Evolutionary conservation across 2,797 vertebrate genomes (phyloP), one percentile per base, ranked within the genome.

Genomic region (Nannoperca australis): DNA sequence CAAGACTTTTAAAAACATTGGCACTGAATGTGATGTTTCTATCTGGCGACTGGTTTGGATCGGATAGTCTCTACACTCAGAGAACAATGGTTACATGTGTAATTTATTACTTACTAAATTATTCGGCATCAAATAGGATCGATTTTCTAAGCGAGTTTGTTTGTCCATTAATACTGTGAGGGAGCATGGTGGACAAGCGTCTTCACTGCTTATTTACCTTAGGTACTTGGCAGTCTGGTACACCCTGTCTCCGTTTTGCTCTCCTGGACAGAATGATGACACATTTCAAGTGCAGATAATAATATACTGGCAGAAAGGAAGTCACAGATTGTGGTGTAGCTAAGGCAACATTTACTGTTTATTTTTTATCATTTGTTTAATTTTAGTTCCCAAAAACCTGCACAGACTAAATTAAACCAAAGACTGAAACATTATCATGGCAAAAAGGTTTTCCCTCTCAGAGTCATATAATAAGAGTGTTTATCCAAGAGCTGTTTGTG

Each of bases 401-500:
- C 47, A 20, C 55, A 65, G 56, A 81, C 24, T 72, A 64, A 60
- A 69, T 44, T 38, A 53, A 22, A 54, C 13, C 18, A 4, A 10
- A 54, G 22, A 11, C 8, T 40, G 7, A 60, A 71, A 59, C 22
- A 7, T 49, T 15, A 24, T 49, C 12, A 27, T 18, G 18, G 65
- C 53, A 54, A 18, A 40, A 42, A 42, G 36, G 11, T n/a, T 20
- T 53, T 51, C 22, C 14, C 7, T 17, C 32, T 78, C 38, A 5
- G 18, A 20, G 42, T 13, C 0, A 27, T 34, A 38, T 17, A 27
- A 53, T 38, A 27, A 40, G 11, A 47, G 7, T 27, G 56, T 65
- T 84, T 78, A 18, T 78, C 53, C 22, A 14, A 30, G 2, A 32
- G 17, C 1, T 76, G 63, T 61, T 66, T 75, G 17, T 66, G 15